These are phyloP conservation scores for Sycophila texana DNA, from an alignment of 2,888 invertebrate genomes.

Conservation along the genomic window DNA sequence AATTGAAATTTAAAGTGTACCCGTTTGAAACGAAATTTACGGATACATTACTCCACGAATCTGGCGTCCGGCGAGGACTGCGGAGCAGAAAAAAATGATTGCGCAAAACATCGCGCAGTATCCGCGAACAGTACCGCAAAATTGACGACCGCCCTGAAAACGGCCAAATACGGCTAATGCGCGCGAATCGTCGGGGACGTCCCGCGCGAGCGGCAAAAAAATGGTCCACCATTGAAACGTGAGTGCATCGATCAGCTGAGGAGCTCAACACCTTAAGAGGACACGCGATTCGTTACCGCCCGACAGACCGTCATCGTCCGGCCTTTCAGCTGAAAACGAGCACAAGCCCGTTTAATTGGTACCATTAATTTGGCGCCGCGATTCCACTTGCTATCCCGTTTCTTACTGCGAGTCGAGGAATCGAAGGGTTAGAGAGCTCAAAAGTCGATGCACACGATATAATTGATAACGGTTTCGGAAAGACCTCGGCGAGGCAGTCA, in stretches of 20 bases:
- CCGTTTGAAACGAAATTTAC: too few species aligned
- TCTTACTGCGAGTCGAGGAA: slow-evolving; percentile 15
- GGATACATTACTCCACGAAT: too few species aligned
- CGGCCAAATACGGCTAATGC: slow-evolving; percentile 32
- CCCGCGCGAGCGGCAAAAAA: neutral
- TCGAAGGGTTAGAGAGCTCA: slow-evolving; percentile 23
- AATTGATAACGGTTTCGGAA: slow-evolving; percentile 52
- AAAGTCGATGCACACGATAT: slow-evolving; percentile 43
- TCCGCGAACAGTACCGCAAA: neutral
- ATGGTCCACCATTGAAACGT: slow-evolving; percentile 1
- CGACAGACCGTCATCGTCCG: neutral
- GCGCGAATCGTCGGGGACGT: neutral
- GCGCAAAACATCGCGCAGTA: too few species aligned
- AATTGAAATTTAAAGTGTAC: too few species aligned
- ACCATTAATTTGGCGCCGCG: slow-evolving; percentile 45
- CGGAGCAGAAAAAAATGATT: too few species aligned
- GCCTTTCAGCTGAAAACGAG: slow-evolving; percentile 34
- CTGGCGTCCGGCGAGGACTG: too few species aligned
- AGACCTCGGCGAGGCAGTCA: slow-evolving; percentile 16
- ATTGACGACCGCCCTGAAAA: neutral
- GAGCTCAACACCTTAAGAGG: slow-evolving; percentile 32
- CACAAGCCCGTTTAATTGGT: slow-evolving; percentile 50
- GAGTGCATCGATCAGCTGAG: slow-evolving; percentile 52
- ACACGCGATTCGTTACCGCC: slow-evolving; percentile 2
- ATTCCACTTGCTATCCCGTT: neutral